A percentile compares a stretch with the other conserved stretches of the same genome.
phyloP scores from a whole-genome alignment of 2,888 invertebrate genomes.

The Euplexia lucipara region DNA sequence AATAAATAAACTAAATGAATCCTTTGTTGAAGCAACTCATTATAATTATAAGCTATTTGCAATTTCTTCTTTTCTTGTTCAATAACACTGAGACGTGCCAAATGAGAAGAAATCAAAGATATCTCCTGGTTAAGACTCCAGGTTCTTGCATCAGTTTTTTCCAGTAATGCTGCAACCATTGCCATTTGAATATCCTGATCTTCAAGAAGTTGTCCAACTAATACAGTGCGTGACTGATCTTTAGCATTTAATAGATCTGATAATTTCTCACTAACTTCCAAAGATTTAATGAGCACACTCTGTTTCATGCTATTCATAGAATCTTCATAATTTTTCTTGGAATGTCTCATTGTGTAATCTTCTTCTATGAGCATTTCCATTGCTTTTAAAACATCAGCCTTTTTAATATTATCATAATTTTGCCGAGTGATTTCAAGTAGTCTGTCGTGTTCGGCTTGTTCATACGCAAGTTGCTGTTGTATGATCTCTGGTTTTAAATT shows the following conservation, averaged over 20 bases:
- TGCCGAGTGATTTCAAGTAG: conserved; percentile 91
- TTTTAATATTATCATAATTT: conserved; percentile 91
- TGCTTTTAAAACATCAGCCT: conserved; percentile 93
- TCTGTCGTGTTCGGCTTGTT: conserved; percentile 92
- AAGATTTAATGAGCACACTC: conserved; percentile 90
- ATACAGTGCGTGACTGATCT: conserved; percentile 91
- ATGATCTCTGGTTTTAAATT: conserved; percentile 91
- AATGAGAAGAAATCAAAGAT: conserved; percentile 93
- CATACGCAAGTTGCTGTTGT: conserved; percentile 92
- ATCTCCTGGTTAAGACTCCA: conserved; percentile 95
- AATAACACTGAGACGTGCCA: conserved; percentile 93
- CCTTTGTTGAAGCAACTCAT: conserved; percentile 93
- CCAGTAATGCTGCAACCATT: conserved; percentile 93
- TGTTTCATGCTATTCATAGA: conserved; percentile 92
- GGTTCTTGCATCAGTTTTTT: conserved; percentile 93
- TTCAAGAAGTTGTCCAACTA: conserved; percentile 92
- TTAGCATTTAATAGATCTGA: conserved; percentile 91
- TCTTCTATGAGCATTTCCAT: conserved; percentile 94
- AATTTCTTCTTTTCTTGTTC: conserved; percentile 94
- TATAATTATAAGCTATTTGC: conserved; percentile 93
- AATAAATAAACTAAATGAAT: conserved; percentile 92
- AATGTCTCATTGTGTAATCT: conserved; percentile 91
- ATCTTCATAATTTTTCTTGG: conserved; percentile 92
- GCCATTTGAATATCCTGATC: conserved; percentile 94
- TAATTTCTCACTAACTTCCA: conserved; percentile 91